A percentile compares a stretch with the other conserved stretches of the same genome.
Conservation (phyloP, 1,140 invertebrate species). For the Conus betulinus region DNA sequence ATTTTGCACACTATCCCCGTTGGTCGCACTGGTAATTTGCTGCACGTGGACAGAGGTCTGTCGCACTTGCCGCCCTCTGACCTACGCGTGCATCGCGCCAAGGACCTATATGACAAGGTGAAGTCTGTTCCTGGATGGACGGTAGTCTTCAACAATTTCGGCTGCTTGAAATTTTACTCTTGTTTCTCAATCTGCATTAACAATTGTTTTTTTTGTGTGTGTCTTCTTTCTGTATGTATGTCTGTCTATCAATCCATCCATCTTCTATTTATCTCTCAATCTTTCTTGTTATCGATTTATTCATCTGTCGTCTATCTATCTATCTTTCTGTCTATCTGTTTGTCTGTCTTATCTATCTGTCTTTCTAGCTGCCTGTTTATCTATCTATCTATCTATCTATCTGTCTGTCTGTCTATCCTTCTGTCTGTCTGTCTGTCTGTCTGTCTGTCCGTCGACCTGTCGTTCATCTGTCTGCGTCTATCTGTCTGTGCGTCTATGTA, state of each 20-base stretch:
- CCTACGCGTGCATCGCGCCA: slow-evolving; percentile 61
- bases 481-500: too few species aligned
- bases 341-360: not conserved
- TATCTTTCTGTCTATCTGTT: not conserved
- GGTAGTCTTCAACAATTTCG: too few species aligned
- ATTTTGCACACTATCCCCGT: slow-evolving; percentile 63
- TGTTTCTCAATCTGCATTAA: too few species aligned
- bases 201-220: too few species aligned
- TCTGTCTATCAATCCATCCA: too few species aligned
- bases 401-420: not conserved
- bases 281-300: not conserved
- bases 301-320: not conserved
- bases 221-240: too few species aligned
- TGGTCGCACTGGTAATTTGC: slow-evolving; percentile 48
- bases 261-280: too few species aligned
- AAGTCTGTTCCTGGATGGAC: not conserved
- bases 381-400: not conserved
- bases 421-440: not conserved
- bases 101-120: slow-evolving; percentile 69
- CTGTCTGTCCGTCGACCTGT: not conserved
- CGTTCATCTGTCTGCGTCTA: not conserved
- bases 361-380: not conserved
- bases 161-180: too few species aligned
- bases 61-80: slow-evolving; percentile 25
- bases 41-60: slow-evolving; percentile 45